Percentiles rank a stretch among this genome's conserved stretches.
Evolutionary conservation across 2,113 vertebrate species (phyloP).

Genomic region (Urocitellus parryii): DNA sequence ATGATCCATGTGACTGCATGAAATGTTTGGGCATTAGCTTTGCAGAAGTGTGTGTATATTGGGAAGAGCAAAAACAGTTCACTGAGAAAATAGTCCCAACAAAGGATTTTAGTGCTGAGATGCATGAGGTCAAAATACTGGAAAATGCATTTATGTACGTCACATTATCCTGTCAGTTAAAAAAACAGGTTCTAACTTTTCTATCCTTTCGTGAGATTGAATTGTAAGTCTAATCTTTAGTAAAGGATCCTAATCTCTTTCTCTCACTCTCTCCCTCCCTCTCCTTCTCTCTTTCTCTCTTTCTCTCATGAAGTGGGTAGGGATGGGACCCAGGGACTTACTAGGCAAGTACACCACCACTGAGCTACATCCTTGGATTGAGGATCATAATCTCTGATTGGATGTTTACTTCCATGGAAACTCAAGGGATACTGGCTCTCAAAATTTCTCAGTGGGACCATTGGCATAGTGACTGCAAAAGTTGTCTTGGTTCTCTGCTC

Average conservation of each 20-base stretch:
- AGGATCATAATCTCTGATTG: not conserved
- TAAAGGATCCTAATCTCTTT: not conserved
- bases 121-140: not conserved
- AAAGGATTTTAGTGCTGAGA: not conserved
- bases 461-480: not conserved
- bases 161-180: not conserved
- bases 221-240: not conserved
- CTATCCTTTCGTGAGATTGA: not conserved
- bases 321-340: not conserved
- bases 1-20: not conserved
- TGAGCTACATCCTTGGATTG: not conserved
- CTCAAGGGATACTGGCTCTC: not conserved
- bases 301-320: not conserved
- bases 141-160: not conserved
- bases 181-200: constrained; percentile 14
- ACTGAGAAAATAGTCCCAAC: not conserved
- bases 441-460: not conserved
- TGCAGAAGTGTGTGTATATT: not conserved
- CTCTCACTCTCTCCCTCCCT: too few species aligned
- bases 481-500: not conserved
- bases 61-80: not conserved
- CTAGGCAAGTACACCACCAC: not conserved
- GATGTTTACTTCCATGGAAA: not conserved
- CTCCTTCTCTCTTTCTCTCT: too few species aligned
- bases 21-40: not conserved